Percentiles rank a stretch among this genome's conserved stretches.
Conservation (phyloP, 2,113 vertebrate genomes). For the Anguilla japonica region DNA sequence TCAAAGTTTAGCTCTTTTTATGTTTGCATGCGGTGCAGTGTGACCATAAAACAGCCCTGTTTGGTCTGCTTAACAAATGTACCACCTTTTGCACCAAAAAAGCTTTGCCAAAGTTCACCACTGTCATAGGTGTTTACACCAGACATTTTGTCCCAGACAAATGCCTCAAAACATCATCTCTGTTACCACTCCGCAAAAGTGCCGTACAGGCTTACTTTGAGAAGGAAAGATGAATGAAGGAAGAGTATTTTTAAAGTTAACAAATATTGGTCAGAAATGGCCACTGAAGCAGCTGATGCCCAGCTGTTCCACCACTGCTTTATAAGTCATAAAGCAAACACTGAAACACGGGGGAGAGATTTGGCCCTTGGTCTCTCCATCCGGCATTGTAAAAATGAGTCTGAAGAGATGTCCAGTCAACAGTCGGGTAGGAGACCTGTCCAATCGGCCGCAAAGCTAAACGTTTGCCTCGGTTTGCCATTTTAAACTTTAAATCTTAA, state of each 20-base stretch:
- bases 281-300: slow-evolving; percentile 23
- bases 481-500: too few relatives aligned
- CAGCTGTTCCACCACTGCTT: slow-evolving; percentile 37
- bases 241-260: not conserved
- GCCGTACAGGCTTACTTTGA: not conserved
- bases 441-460: not conserved
- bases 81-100: too few relatives aligned
- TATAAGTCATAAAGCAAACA: slow-evolving; percentile 28
- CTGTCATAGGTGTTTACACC: not conserved
- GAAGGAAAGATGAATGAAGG: not conserved
- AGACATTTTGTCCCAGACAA: not conserved
- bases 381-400: slow-evolving; percentile 8
- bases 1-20: too few relatives aligned
- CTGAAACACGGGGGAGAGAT: not conserved
- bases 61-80: too few relatives aligned
- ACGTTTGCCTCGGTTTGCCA: too few relatives aligned
- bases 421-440: not conserved
- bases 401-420: not conserved
- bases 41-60: too few relatives aligned
- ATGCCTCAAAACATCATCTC: not conserved
- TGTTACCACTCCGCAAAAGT: too few relatives aligned
- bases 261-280: slow-evolving; percentile 2
- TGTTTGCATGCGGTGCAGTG: too few relatives aligned
- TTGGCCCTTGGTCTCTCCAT: not conserved
- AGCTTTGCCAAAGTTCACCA: not conserved